Evolutionary conservation across 2,797 vertebrate genomes (phyloP), one percentile per base, ranked within the genome.

Genomic region (Centroberyx gerrardi): DNA sequence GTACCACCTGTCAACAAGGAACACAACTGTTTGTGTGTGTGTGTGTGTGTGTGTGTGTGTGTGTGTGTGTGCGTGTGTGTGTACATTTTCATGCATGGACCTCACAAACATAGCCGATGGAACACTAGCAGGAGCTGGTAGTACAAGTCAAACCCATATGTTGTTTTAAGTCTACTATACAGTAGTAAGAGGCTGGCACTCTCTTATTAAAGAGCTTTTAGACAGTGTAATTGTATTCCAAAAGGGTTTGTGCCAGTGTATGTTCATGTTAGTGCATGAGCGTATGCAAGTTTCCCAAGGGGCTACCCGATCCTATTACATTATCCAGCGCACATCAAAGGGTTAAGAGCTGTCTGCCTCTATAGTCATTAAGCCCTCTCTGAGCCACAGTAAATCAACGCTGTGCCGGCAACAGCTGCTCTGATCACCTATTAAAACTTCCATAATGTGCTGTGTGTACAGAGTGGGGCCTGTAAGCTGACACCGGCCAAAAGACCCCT

Each of bases 311-410:
- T 93, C 90, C 85, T 86, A 78, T 93, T 93, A 92, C 92, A 92
- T 91, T 93, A 93, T 90, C 87, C 85, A 68, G 59, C 6, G 46
- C 65, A 91, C 92, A 93, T 93, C 87, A 95, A 95, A 94, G 92
- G 89, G 93, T 94, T 93, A 94, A 95, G 87, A 83, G 90, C 91
- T 88, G 90, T 90, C 92, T 90, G 90, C 85, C 91, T 90, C 90
- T 85, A 63, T 83, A 91, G 93, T 92, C 93, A 94, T 94, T 94
- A 95, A 93, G 91, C 75, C 86, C 87, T 85, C 90, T 93, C 92
- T 84, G 90, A 89, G 85, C 89, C 83, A 79, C 91, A 88, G 90
- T 94, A 94, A 95, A 95, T 94, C 94, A 94, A 88, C 90, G 73
- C 82, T 82, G 85, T 80, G 90, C 88, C 67, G 70, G 86, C 87